phyloP scores from a whole-genome alignment of 2,113 vertebrate genomes.

The Oryctolagus cuniculus region DNA sequence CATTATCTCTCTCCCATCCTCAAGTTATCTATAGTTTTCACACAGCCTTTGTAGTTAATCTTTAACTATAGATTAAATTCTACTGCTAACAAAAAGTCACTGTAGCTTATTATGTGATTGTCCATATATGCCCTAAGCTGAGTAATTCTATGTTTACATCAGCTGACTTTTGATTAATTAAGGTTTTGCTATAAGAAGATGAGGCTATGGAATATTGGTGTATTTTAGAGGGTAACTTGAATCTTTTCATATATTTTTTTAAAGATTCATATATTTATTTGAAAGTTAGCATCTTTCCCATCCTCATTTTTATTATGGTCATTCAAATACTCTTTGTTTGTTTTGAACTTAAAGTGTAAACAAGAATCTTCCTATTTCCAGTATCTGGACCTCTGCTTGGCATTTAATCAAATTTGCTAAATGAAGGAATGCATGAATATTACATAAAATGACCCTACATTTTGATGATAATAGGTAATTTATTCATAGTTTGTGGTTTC shows the following conservation, averaged over 20 bases:
- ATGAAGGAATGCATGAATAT: not conserved
- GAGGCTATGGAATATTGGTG: not conserved
- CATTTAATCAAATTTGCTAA: slow-evolving; percentile 40
- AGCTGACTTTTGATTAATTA: not conserved
- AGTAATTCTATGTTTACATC: not conserved
- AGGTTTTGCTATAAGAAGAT: not conserved
- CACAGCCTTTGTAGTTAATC: not conserved
- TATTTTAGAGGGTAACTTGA: not conserved
- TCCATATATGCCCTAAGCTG: not conserved
- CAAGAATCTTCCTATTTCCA: not conserved
- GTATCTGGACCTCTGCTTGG: not conserved
- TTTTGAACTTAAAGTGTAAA: not conserved
- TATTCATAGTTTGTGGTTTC: not conserved
- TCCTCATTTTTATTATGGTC: slow-evolving; percentile 65
- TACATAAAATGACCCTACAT: not conserved
- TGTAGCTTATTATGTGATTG: too few species aligned
- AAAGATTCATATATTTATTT: not conserved
- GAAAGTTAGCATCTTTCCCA: too few species aligned
- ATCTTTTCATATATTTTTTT: not conserved
- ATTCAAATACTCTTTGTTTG: slow-evolving; percentile 69
- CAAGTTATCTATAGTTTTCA: slow-evolving; percentile 59
- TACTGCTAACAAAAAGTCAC: not conserved
- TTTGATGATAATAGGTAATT: not conserved
- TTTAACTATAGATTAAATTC: too few species aligned
- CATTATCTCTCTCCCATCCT: slow-evolving; percentile 1